Percentiles rank a stretch among this genome's conserved stretches.
phyloP scores from a whole-genome alignment of 2,113 vertebrate genomes.

The Lophura nycthemera region DNA sequence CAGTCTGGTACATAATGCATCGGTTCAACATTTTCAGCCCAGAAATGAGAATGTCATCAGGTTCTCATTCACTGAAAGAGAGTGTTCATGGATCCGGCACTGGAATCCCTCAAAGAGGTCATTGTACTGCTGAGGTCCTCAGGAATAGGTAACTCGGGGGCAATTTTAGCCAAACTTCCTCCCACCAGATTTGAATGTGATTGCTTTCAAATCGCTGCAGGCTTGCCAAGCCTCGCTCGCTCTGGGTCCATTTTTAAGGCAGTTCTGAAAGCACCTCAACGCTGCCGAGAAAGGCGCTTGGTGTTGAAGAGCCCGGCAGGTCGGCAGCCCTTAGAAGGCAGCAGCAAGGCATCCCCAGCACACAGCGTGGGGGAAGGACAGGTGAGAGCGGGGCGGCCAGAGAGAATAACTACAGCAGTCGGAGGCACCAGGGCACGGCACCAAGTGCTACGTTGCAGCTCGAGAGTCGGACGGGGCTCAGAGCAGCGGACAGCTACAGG shows the following conservation, averaged over 20 bases:
- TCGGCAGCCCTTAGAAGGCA: background rate
- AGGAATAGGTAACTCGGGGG: conserved; percentile 74
- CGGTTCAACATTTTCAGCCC: conserved; percentile 62
- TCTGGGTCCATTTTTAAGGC: conserved; percentile 32
- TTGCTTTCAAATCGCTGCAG: conserved; percentile 48
- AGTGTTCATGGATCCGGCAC: conserved; percentile 66
- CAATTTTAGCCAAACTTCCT: conserved; percentile 65
- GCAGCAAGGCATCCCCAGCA: background rate
- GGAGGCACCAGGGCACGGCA: background rate
- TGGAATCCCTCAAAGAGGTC: conserved; percentile 71
- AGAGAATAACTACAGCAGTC: background rate
- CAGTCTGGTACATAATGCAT: conserved; percentile 56
- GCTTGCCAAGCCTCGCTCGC: conserved; percentile 61
- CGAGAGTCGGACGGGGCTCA: background rate
- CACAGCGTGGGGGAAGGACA: background rate
- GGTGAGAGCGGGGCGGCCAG: background rate
- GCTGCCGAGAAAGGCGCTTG: background rate
- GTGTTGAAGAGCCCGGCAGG: conserved; percentile 1
- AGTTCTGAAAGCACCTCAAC: conserved; percentile 28
- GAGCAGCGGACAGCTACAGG: background rate
- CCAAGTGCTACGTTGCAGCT: background rate
- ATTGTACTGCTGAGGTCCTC: conserved; percentile 66
- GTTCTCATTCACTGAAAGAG: conserved; percentile 67
- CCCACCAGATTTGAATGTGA: conserved; percentile 39
- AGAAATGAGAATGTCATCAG: conserved; percentile 74